A percentile compares a stretch with the other conserved stretches of the same genome.
Conservation (phyloP, 2,888 invertebrate genomes). For the Tigriopus californicus region DNA sequence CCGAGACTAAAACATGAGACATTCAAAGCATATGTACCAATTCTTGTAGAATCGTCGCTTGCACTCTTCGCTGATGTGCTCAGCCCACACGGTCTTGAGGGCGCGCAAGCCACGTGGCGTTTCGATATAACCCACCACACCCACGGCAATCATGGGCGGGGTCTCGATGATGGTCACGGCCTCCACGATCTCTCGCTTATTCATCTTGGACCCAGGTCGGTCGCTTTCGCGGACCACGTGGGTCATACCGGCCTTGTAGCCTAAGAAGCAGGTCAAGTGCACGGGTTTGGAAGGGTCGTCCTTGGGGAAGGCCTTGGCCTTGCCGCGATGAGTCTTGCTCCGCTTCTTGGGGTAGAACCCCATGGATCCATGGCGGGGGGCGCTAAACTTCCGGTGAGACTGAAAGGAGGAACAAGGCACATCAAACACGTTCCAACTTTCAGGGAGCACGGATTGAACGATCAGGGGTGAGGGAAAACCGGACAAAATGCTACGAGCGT, state of each 20-base stretch:
- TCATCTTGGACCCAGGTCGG: conserved; percentile 94
- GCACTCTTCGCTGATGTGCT: conserved; percentile 96
- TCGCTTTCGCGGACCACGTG: conserved; percentile 97
- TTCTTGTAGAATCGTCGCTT: conserved; percentile 98
- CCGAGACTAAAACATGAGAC: too few relatives aligned
- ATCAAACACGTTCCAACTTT: too few relatives aligned
- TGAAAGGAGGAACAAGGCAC: conserved; percentile 32
- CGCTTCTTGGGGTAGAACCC: conserved; percentile 99
- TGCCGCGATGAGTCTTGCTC: conserved; percentile 86
- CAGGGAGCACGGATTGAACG: too few relatives aligned
- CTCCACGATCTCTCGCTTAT: conserved; percentile 99
- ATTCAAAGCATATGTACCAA: conserved; percentile 49
- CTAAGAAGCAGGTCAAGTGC: conserved; percentile 90
- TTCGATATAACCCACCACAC: conserved; percentile 95
- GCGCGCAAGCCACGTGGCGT: conserved; percentile 92
- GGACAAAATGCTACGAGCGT: too few relatives aligned
- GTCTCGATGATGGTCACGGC: conserved; percentile 95
- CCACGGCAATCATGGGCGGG: conserved; percentile 94
- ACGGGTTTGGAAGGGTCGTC: conserved; percentile 92
- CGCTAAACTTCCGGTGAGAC: conserved; percentile 99
- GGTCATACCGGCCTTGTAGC: conserved; percentile 99
- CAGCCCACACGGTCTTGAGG: conserved; percentile 91
- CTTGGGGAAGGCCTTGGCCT: conserved; percentile 98
- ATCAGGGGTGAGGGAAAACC: too few relatives aligned
- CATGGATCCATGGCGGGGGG: conserved; percentile 98